phyloP scores from a whole-genome alignment of 1,140 invertebrate species.

The Bombyx mori region ASM3026992v2 NC_085135.1:10939501-10940000 shows the following conservation, averaged over 20 bases:
- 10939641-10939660: constrained; percentile 18
- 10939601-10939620: constrained; percentile 14
- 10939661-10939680: constrained; percentile 21
- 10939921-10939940: too few relatives aligned
- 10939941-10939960: too few relatives aligned
- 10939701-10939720: not conserved
- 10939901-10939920: constrained; percentile 1
- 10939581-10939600: constrained; percentile 25
- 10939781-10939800: constrained; percentile 16
- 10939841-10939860: constrained; percentile 19
- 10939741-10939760: not conserved
- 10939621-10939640: constrained; percentile 18
- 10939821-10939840: constrained; percentile 11
- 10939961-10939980: too few relatives aligned
- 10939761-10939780: constrained; percentile 18
- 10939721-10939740: not conserved
- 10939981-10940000: constrained; percentile 15
- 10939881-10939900: constrained; percentile 11
- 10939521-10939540: constrained; percentile 6
- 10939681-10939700: constrained; percentile 5
- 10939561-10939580: constrained; percentile 21
- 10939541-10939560: constrained; percentile 11
- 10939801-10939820: constrained; percentile 22
- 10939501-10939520: constrained; percentile 15
- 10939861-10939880: constrained; percentile 16